phyloP scores from a whole-genome alignment of 35 echinoderm and acorn worm species.

The Chiridota heheva region DNA sequence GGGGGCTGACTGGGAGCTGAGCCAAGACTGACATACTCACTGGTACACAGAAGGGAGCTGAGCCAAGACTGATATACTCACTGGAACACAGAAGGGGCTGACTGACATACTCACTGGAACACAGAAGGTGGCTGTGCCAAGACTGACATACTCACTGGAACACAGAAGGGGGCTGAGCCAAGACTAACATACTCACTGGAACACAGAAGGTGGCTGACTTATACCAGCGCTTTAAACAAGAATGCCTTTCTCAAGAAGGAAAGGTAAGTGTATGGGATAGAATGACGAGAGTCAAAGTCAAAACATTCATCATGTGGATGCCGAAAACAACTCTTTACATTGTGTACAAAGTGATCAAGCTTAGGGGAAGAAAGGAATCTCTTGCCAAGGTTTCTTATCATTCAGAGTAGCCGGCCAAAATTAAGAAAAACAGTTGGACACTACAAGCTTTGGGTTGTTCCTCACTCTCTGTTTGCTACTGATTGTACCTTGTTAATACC shows the following conservation, averaged over 20 bases:
- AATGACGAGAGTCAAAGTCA: neutral
- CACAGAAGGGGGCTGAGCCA: too few species aligned
- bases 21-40: too few species aligned
- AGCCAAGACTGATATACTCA: too few species aligned
- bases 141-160: too few species aligned
- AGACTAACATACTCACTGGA: too few species aligned
- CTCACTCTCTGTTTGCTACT: constrained; percentile 2
- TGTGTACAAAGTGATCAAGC: neutral
- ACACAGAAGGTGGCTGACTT: neutral
- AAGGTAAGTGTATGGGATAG: neutral
- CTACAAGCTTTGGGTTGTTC: constrained; percentile 5
- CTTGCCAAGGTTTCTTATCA: constrained; percentile 12
- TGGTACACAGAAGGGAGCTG: too few species aligned
- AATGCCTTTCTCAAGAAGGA: neutral
- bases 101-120: too few species aligned
- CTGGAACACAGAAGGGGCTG: too few species aligned
- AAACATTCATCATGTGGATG: neutral
- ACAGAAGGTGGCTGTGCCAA: too few species aligned
- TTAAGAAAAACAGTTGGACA: constrained; percentile 32
- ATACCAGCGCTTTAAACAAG: neutral
- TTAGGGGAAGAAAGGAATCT: constrained; percentile 9
- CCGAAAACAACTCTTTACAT: neutral
- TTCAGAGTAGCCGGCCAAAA: constrained; percentile 23
- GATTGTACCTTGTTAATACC: constrained; percentile 18
- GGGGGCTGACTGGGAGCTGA: too few species aligned